Evolutionary conservation across 1,140 invertebrate genomes (phyloP).

Genomic region (Calliopsis andreniformis): DNA sequence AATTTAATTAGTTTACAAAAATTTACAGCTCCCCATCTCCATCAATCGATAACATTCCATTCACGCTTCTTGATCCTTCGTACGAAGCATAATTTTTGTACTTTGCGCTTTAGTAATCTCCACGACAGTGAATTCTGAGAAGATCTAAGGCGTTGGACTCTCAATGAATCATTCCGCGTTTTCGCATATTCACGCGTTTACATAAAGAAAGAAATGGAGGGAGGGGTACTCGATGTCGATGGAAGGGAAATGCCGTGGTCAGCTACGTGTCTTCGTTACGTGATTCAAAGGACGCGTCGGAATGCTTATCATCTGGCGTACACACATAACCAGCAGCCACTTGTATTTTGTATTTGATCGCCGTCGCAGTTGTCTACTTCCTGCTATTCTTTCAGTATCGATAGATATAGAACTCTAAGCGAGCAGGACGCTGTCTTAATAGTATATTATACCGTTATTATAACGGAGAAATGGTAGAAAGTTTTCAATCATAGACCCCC

Average conservation of each 20-base stretch:
- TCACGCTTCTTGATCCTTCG: background rate
- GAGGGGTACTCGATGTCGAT: background rate
- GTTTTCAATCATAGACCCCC: conserved; percentile 36
- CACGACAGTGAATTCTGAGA: background rate
- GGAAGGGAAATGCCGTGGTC: conserved; percentile 38
- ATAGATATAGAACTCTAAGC: conserved; percentile 34
- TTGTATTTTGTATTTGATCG: conserved; percentile 50
- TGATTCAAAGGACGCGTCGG: conserved; percentile 52
- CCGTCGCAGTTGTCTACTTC: conserved; percentile 54
- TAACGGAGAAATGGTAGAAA: conserved; percentile 52
- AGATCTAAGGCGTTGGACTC: background rate
- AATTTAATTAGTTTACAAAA: no score
- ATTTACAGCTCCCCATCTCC: no score
- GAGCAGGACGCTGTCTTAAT: background rate
- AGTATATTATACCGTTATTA: conserved; percentile 51
- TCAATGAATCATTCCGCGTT: conserved; percentile 29
- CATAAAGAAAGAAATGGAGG: background rate
- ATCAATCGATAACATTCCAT: background rate
- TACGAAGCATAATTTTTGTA: background rate
- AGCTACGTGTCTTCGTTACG: conserved; percentile 61
- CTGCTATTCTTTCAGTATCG: conserved; percentile 51
- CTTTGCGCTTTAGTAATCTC: background rate
- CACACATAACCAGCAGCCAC: conserved; percentile 1
- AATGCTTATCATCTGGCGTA: conserved; percentile 51
- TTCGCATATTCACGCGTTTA: conserved; percentile 7